Conservation (phyloP, 2,113 vertebrate genomes). For the Aplodontia rufa region DNA sequence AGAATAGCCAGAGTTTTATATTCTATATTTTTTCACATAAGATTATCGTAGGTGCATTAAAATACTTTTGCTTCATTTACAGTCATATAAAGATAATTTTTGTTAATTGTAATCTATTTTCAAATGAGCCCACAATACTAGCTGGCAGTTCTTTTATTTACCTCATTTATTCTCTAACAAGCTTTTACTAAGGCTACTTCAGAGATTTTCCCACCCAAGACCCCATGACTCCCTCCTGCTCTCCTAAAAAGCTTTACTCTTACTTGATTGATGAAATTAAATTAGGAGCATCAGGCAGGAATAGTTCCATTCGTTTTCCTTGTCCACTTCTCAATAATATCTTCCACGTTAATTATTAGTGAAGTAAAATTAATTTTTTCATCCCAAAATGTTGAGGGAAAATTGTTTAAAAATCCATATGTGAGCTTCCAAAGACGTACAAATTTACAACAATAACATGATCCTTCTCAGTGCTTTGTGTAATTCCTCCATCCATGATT, state of each 20-base stretch:
- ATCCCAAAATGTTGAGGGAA: background rate
- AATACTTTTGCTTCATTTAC: background rate
- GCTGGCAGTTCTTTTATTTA: background rate
- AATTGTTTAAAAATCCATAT: background rate
- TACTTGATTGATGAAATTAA: background rate
- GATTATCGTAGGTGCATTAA: background rate
- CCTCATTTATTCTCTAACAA: background rate
- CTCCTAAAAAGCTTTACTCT: background rate
- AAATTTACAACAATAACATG: background rate
- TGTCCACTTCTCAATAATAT: background rate
- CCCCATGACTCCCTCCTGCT: background rate
- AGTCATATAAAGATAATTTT: background rate
- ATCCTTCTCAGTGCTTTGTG: background rate
- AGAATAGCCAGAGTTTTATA: background rate
- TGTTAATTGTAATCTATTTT: background rate
- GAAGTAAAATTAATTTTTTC: background rate
- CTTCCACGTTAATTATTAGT: background rate
- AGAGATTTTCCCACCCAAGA: background rate
- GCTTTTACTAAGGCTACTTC: background rate
- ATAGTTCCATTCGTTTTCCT: background rate
- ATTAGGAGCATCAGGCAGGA: background rate
- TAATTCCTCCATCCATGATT: background rate
- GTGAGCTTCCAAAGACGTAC: background rate
- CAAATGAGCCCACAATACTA: background rate
- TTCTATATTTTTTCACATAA: constrained; percentile 5